phyloP scores from a whole-genome alignment of 2,113 vertebrate species.

The Trogon surrucura region DNA sequence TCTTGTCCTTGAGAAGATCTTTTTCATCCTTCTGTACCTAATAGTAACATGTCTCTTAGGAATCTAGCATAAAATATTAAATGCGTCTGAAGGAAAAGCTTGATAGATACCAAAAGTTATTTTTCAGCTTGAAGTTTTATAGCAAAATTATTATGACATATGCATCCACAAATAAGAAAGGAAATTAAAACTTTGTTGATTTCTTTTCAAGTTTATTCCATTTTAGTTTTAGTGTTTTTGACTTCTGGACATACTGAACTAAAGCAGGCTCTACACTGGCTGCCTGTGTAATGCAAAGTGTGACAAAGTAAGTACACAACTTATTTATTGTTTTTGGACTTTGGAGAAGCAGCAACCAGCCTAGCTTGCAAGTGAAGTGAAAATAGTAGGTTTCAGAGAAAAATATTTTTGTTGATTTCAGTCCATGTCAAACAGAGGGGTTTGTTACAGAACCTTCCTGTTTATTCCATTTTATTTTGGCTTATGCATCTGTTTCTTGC shows the following conservation, averaged over 20 bases:
- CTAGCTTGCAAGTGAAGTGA: not conserved
- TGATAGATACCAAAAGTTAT: not conserved
- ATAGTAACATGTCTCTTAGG: not conserved
- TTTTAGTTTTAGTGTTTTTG: not conserved
- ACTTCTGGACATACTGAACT: not conserved
- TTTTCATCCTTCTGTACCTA: not conserved
- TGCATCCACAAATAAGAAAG: not conserved
- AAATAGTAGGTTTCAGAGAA: not conserved
- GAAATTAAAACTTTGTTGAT: not conserved
- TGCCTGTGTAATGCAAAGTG: not conserved
- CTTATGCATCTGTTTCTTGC: not conserved
- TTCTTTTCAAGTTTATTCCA: not conserved
- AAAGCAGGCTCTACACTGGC: not conserved
- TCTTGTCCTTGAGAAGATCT: not conserved
- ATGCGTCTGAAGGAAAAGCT: not conserved
- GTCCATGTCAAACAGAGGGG: not conserved
- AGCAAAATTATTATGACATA: not conserved
- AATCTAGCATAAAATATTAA: not conserved
- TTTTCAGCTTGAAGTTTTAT: not conserved
- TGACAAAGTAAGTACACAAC: not conserved
- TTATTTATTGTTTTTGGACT: not conserved
- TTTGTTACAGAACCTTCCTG: not conserved
- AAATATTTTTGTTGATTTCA: not conserved
- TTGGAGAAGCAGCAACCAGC: not conserved
- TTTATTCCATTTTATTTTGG: not conserved